Base-by-base conservation (phyloP, 2,113 vertebrate genomes). In the Microtus ochrogaster region DNA sequence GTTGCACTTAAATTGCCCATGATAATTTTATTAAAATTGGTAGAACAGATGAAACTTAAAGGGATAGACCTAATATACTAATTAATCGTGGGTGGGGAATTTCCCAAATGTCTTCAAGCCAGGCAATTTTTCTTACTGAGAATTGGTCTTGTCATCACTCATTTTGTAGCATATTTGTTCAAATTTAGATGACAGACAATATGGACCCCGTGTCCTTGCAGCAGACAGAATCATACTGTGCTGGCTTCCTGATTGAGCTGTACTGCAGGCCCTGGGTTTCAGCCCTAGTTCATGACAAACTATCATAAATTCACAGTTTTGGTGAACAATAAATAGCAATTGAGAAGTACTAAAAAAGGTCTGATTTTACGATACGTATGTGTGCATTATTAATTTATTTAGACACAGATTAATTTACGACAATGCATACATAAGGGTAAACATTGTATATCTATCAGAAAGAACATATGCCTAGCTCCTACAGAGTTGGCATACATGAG, bases 11-110 rank as follows among this genome's bases (percentile, higher is more conserved):
- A 96, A 94, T 70, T 49, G 74, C 74, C 93, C 83, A 22, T 13
- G 86, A 93, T 52, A 92, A 94, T 90, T 94, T 94, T 95, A 92
- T 63, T 84, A 49, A 36, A 13, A 58, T 77, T 30, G 28, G 39
- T 83, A 90, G 79, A 90, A 90, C 1, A 84, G 47, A 92, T 81
- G 49, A 84, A 95, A 85, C 49, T 61, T 91, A 28, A 81, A 91
- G 96, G 72, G 21, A 81, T 17, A 68, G 39, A 81, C 72, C 21
- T 91, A 93, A 91, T 77, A 87, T 39, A 76, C 13, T 77, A 76
- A 94, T n/a, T 77, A 76, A 94, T 41, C 19, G 36, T n/a, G 87
- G 41, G 49, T 79, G 55, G 22, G 44, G 44, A 84, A 83, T 88
- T 95, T 84, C 41, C 44, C 78, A 87, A 95, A 90, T 83, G 72